phyloP scores from a whole-genome alignment of 1,140 invertebrate species.

The Drosophila guanche region DNA sequence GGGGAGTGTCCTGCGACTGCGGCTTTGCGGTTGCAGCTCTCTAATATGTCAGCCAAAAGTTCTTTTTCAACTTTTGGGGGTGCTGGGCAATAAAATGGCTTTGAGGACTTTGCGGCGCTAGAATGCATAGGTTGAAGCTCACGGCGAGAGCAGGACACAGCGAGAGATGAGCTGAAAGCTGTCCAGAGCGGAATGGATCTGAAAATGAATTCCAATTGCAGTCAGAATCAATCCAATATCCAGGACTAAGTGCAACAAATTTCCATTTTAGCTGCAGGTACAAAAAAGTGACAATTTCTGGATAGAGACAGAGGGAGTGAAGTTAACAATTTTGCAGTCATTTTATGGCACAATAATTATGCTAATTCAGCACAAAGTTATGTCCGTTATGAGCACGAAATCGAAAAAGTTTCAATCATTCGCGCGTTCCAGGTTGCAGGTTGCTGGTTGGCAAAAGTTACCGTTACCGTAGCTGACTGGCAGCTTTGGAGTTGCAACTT shows the following conservation, averaged over 20 bases:
- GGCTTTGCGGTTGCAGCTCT: slow-evolving; percentile 66
- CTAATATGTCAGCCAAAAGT: slow-evolving; percentile 76
- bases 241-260: slow-evolving; percentile 10
- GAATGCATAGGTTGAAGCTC: slow-evolving; percentile 3
- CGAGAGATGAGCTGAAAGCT: slow-evolving; percentile 4
- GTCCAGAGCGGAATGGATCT: neutral
- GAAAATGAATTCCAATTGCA: slow-evolving; percentile 10
- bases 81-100: slow-evolving; percentile 59
- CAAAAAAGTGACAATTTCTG: too few relatives aligned
- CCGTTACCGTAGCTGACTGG: slow-evolving; percentile 39
- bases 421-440: slow-evolving; percentile 36
- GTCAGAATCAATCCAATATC: slow-evolving; percentile 24
- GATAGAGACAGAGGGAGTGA: neutral
- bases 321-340: slow-evolving; percentile 38
- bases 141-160: too few relatives aligned
- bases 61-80: slow-evolving; percentile 32
- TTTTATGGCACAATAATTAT: slow-evolving; percentile 78
- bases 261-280: slow-evolving; percentile 16
- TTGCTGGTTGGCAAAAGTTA: slow-evolving; percentile 12
- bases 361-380: slow-evolving; percentile 73
- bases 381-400: slow-evolving; percentile 72
- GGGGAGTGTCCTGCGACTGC: slow-evolving; percentile 46
- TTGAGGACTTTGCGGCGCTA: slow-evolving; percentile 40
- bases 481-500: slow-evolving; percentile 72
- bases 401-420: slow-evolving; percentile 80